A percentile compares a stretch with the other conserved stretches of the same genome.
phyloP scores from a whole-genome alignment of 30 jellyfish, hydroid and myxozoan species.

The Turritopsis dohrnii region DNA sequence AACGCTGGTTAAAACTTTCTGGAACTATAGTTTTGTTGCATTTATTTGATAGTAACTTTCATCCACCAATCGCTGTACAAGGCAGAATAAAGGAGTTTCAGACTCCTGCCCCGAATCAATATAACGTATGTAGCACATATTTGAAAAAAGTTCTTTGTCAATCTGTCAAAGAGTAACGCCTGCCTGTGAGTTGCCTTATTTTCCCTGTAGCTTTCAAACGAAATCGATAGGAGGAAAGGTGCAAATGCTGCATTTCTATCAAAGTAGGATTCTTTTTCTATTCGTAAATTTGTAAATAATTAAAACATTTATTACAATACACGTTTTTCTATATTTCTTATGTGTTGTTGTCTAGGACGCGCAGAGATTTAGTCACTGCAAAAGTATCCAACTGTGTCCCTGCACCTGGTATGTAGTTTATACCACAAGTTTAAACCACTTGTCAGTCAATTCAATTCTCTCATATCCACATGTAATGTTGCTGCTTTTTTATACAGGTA shows the following conservation, averaged over 20 bases:
- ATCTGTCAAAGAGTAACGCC: not conserved
- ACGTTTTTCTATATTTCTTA: not conserved
- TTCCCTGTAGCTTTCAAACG: slow-evolving; percentile 31
- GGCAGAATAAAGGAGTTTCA: slow-evolving; percentile 19
- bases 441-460: too few relatives aligned
- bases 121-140: slow-evolving; percentile 30
- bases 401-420: slow-evolving; percentile 57
- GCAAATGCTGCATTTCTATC: slow-evolving; percentile 68
- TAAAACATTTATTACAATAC: not conserved
- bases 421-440: not conserved
- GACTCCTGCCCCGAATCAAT: slow-evolving; percentile 89
- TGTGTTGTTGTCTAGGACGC: slow-evolving; percentile 36
- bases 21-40: not conserved
- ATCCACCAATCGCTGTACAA: slow-evolving; percentile 61
- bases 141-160: not conserved
- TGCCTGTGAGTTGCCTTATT: not conserved
- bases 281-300: too few relatives aligned
- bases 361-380: slow-evolving; percentile 46
- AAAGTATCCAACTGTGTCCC: slow-evolving; percentile 33
- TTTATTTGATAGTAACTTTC: slow-evolving; percentile 54
- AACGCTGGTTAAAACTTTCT: too few relatives aligned
- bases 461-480: not conserved
- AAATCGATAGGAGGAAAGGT: slow-evolving; percentile 44
- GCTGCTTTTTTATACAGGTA: slow-evolving; percentile 36
- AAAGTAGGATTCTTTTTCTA: slow-evolving; percentile 17